Evolutionary conservation across 2,113 vertebrate genomes (phyloP).

Genomic region (Tragelaphus buxtoni): DNA sequence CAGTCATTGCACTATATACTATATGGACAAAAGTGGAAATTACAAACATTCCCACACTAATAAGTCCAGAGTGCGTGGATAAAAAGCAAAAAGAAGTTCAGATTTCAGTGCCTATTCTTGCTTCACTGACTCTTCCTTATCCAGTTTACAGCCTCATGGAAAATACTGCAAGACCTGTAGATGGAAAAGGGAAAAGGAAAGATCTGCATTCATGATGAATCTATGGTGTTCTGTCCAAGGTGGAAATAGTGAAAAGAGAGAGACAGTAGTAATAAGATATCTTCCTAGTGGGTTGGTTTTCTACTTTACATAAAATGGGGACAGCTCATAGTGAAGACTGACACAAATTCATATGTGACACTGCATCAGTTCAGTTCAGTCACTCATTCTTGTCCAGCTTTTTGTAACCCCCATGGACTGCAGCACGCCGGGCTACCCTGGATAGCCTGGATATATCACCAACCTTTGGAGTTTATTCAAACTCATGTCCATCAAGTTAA

Average conservation of each 20-base stretch:
- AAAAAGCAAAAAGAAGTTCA: background rate
- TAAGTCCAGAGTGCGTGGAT: background rate
- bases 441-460: background rate
- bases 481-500: background rate
- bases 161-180: background rate
- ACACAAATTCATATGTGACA: background rate
- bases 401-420: background rate
- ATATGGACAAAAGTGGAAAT: background rate
- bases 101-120: background rate
- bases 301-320: background rate
- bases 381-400: background rate
- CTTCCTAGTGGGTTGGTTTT: background rate
- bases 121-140: background rate
- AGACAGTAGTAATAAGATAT: background rate
- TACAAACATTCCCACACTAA: background rate
- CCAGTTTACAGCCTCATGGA: background rate
- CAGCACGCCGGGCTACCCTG: background rate
- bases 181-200: background rate
- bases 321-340: background rate
- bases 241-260: background rate
- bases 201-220: background rate
- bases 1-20: background rate
- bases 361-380: background rate
- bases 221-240: background rate
- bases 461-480: background rate